These are phyloP conservation scores for Aphis craccivora DNA, from an alignment of 1,140 invertebrate species.

Conservation along the genomic window DNA sequence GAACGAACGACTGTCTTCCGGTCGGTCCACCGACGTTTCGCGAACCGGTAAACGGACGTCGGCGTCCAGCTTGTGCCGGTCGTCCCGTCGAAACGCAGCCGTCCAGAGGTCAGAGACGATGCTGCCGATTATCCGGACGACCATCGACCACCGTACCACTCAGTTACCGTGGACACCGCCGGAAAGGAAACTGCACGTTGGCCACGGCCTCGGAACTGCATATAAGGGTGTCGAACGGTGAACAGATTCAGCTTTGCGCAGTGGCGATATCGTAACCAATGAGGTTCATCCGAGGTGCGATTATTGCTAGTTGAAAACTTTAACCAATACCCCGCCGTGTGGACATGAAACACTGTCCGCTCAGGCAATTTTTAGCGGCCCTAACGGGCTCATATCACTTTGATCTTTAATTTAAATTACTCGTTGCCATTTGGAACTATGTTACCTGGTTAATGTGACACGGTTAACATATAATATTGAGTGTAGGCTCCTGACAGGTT, in stretches of 20 bases:
- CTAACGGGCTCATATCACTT: conserved; percentile 51
- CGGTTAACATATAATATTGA: too few relatives aligned
- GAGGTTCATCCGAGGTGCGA: conserved; percentile 85
- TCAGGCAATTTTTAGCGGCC: conserved; percentile 59
- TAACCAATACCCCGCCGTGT: conserved; percentile 93
- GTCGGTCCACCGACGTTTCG: neutral
- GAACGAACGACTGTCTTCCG: neutral
- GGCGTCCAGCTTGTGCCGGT: neutral
- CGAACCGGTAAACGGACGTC: neutral
- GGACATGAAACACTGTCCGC: conserved; percentile 85
- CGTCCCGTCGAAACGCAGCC: neutral
- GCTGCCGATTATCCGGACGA: neutral
- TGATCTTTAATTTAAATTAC: neutral
- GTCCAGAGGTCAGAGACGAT: neutral
- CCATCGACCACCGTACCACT: fast-evolving
- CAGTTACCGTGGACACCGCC: neutral
- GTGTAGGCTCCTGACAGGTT: too few relatives aligned
- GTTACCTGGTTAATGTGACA: too few relatives aligned
- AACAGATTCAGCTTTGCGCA: conserved; percentile 63
- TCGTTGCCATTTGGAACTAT: too few relatives aligned
- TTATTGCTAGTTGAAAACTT: conserved; percentile 91
- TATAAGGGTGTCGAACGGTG: neutral
- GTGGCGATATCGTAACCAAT: conserved; percentile 87
- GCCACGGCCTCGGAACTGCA: neutral
- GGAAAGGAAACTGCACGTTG: neutral